These are phyloP conservation scores for Uropsilus gracilis DNA, from an alignment of 2,113 vertebrate genomes.

Conservation along the genomic window DNA sequence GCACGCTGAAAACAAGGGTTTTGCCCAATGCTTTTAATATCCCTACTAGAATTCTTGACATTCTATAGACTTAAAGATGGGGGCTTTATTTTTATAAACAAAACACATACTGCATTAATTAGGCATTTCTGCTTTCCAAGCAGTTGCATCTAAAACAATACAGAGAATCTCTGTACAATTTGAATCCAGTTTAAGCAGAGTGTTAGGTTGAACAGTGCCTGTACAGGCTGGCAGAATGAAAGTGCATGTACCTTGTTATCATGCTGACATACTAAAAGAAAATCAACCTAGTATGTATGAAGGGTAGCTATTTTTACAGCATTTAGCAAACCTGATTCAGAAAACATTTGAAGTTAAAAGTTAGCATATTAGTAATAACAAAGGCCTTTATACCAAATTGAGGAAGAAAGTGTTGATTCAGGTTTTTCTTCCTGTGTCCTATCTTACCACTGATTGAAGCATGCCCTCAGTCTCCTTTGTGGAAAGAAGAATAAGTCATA, in stretches of 20 bases:
- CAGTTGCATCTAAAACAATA: conserved; percentile 62
- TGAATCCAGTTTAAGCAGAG: conserved; percentile 11
- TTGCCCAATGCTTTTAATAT: conserved; percentile 95
- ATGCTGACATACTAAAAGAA: conserved; percentile 54
- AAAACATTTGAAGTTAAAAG: conserved; percentile 11
- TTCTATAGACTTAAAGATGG: conserved; percentile 86
- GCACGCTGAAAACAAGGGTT: conserved; percentile 97
- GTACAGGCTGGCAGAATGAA: conserved; percentile 83
- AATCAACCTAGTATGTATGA: background rate
- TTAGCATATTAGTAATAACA: conserved; percentile 29
- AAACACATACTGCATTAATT: conserved; percentile 53
- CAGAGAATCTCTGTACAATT: conserved; percentile 62
- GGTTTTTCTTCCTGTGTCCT: conserved; percentile 78
- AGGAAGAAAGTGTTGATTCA: conserved; percentile 68
- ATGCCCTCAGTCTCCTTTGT: conserved; percentile 76
- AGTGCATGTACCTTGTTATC: conserved; percentile 89
- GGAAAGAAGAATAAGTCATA: conserved; percentile 76
- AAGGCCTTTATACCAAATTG: conserved; percentile 63
- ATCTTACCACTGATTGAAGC: conserved; percentile 75
- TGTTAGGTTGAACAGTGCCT: conserved; percentile 18
- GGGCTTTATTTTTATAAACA: conserved; percentile 74
- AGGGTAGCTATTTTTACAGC: conserved; percentile 49
- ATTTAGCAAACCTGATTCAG: conserved; percentile 64
- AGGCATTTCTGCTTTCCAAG: conserved; percentile 75
- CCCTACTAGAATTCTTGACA: conserved; percentile 92